Evolutionary conservation across 2,797 vertebrate species (phyloP).

Genomic region (Atherinosoma microstoma): DNA sequence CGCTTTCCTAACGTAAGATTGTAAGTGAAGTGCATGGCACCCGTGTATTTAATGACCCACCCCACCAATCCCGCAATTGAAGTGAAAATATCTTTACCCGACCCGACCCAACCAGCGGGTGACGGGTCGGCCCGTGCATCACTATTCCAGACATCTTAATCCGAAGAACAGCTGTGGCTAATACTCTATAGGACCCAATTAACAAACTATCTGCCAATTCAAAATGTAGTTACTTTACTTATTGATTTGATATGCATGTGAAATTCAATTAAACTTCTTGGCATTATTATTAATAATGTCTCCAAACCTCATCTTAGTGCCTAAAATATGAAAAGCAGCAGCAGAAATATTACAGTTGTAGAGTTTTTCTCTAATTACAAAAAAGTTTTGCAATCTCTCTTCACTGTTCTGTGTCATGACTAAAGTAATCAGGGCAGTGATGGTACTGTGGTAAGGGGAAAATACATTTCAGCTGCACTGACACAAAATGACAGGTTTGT

Average conservation of each 20-base stretch:
- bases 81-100: too few species aligned
- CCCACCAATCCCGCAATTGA: too few species aligned
- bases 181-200: neutral
- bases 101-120: too few species aligned
- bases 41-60: too few species aligned
- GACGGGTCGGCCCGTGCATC: too few species aligned
- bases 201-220: neutral
- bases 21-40: too few species aligned
- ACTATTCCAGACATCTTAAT: neutral
- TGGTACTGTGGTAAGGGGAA: neutral
- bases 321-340: neutral
- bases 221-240: neutral
- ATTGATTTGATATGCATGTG: constrained; percentile 1
- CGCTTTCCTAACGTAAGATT: too few species aligned
- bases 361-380: neutral
- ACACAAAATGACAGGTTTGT: neutral
- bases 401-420: neutral
- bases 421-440: neutral
- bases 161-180: constrained; percentile 1
- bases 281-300: neutral
- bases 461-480: neutral
- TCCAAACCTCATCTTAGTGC: too few species aligned
- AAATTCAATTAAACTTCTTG: neutral
- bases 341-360: neutral
- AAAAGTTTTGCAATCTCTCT: neutral